Base-by-base conservation (phyloP, 2,113 vertebrate species). In the Sterrhoptilus dennistouni region DNA sequence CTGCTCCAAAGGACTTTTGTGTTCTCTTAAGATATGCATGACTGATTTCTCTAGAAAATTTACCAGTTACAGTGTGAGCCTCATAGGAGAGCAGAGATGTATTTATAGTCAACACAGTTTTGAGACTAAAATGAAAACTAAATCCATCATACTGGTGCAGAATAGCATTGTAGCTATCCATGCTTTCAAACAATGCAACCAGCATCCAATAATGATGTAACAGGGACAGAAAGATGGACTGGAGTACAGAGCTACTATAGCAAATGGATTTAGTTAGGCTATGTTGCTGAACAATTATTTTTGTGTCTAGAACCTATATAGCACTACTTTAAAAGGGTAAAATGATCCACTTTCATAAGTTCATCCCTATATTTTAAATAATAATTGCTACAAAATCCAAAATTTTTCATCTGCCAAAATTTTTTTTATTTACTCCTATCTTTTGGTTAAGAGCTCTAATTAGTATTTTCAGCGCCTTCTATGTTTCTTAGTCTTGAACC, bases 81-180 rank as follows among this genome's bases (percentile, higher is more conserved):
- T 97, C 97, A 96, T 56, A 96, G 97, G 97, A 98, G 93, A 91
- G 77, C 82, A 93, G 92, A 96, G 95, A 96, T 96, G 78, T 93
- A 96, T 97, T 98, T 98, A 97, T 93, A 98, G 96, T 42, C 49
- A 81, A 94, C 44, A 56, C 86, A 94, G 88, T 97, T 94, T 96
- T 95, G 93, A 97, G 96, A 98, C 95, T 90, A 91, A 97, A 98
- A 98, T 94, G 95, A 97, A 97, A 98, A 97, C 87, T 82, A 96
- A 97, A 96, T 96, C 96, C 81, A 93, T 96, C 89, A 86, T 76
- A 65, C 77, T 28, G 56, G 9, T 64, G 90, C 80, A 71, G 88
- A 91, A 93, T 50, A 92, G 90, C 77, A 90, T 97, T 95, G 97
- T 29, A 90, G 90, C 80, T 83, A 95, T 81, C 83, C 87, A 25